Evolutionary conservation across 1,140 invertebrate species (phyloP).

Genomic region (Drosophila rhopaloa): DNA sequence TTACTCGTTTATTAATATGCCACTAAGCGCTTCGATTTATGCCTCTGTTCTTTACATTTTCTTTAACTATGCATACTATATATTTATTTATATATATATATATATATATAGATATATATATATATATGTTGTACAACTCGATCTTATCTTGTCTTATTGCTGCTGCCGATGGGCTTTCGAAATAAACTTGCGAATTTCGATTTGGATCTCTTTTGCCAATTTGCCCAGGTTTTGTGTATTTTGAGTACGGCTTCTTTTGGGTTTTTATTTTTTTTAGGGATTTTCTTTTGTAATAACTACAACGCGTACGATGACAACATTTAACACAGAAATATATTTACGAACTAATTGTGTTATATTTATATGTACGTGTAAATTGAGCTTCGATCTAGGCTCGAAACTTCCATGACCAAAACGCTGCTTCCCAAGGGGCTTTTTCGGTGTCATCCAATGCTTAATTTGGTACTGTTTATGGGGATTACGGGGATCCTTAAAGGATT

Average conservation of each 20-base stretch:
- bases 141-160: conserved; percentile 42
- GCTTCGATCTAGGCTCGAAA: conserved; percentile 37
- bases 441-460: background rate
- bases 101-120: conserved; percentile 25
- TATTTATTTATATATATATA: conserved; percentile 29
- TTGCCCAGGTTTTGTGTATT: conserved; percentile 14
- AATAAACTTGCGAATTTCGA: conserved; percentile 36
- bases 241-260: conserved; percentile 4
- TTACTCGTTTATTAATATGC: conserved; percentile 37
- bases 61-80: conserved; percentile 68
- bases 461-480: background rate
- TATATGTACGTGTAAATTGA: conserved; percentile 39
- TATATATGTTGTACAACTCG: conserved; percentile 66
- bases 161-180: conserved; percentile 30
- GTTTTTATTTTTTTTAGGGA: conserved; percentile 3
- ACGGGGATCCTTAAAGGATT: conserved; percentile 23
- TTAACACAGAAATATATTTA: conserved; percentile 84
- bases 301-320: conserved; percentile 84
- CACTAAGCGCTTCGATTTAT: conserved; percentile 49
- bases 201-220: conserved; percentile 6
- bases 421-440: conserved; percentile 6
- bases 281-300: conserved; percentile 75
- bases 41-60: conserved; percentile 61
- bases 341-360: conserved; percentile 69
- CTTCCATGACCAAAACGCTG: conserved; percentile 11